These are phyloP conservation scores for Aphis craccivora DNA, from an alignment of 1,140 invertebrate genomes.

Conservation along the genomic window DNA sequence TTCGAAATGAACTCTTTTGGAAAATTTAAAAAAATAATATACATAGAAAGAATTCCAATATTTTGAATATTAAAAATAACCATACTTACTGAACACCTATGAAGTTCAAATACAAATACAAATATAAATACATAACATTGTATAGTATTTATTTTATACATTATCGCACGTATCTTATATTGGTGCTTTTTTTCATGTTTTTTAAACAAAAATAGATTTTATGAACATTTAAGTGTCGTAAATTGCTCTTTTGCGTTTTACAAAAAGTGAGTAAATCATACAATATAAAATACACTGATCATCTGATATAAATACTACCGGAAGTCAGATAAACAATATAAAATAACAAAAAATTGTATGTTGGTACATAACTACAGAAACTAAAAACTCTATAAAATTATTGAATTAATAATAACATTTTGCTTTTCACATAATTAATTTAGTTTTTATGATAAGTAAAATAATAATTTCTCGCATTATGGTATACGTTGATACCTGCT, in stretches of 20 bases:
- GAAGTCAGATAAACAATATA: not conserved
- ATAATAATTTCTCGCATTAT: not conserved
- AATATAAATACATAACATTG: too few species aligned
- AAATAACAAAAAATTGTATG: not conserved
- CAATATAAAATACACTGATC: not conserved
- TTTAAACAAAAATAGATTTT: not conserved
- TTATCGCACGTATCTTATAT: too few species aligned
- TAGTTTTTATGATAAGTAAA: not conserved
- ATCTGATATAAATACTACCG: not conserved
- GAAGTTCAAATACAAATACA: too few species aligned
- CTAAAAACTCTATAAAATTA: too few species aligned
- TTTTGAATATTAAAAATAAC: not conserved
- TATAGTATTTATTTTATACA: too few species aligned
- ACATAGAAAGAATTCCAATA: not conserved
- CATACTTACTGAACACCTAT: too few species aligned
- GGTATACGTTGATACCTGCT: too few species aligned
- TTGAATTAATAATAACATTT: too few species aligned
- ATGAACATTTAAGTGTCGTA: not conserved
- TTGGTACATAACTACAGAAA: too few species aligned
- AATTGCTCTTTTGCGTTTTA: not conserved
- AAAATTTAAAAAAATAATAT: not conserved
- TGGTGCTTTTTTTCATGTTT: too few species aligned
- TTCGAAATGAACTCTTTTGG: not conserved
- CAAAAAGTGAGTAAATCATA: not conserved
- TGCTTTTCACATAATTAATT: not conserved